These are phyloP conservation scores for Epirrhoe tristata DNA, from an alignment of 2,888 invertebrate genomes.

Conservation along the genomic window DNA sequence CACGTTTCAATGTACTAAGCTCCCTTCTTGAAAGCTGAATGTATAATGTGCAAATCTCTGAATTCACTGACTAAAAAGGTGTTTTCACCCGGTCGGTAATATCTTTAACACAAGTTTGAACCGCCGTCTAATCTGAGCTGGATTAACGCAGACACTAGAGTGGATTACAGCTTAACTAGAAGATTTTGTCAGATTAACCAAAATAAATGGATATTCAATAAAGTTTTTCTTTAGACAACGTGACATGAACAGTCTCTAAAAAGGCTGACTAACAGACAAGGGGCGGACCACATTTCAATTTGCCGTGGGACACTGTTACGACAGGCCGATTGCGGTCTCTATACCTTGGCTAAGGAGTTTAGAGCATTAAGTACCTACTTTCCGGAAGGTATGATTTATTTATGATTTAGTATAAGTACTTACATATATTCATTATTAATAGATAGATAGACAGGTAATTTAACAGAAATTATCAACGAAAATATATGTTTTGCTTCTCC, in stretches of 20 bases:
- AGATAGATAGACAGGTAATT: too few species aligned
- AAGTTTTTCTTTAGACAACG: too few species aligned
- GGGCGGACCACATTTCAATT: constrained; percentile 27
- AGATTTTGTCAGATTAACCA: too few species aligned
- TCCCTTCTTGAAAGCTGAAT: constrained; percentile 18
- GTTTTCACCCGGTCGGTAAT: background rate
- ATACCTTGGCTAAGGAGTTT: background rate
- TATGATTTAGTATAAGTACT: too few species aligned
- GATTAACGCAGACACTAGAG: background rate
- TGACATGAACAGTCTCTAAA: too few species aligned
- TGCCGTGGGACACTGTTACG: constrained; percentile 17
- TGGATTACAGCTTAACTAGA: background rate
- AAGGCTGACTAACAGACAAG: constrained; percentile 9
- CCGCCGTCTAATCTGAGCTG: background rate
- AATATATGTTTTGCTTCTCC: too few species aligned
- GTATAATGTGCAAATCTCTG: background rate
- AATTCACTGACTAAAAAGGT: constrained; percentile 1
- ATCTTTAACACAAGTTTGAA: background rate
- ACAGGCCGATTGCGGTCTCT: constrained; percentile 13
- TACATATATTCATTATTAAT: too few species aligned
- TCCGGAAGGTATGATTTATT: too few species aligned
- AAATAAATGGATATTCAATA: too few species aligned
- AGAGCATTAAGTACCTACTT: background rate
- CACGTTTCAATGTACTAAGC: constrained; percentile 21
- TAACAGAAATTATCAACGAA: too few species aligned